Evolutionary conservation across 2,113 vertebrate genomes (phyloP), one percentile per base, ranked within the genome.

Genomic region (Erinaceus europaeus): DNA sequence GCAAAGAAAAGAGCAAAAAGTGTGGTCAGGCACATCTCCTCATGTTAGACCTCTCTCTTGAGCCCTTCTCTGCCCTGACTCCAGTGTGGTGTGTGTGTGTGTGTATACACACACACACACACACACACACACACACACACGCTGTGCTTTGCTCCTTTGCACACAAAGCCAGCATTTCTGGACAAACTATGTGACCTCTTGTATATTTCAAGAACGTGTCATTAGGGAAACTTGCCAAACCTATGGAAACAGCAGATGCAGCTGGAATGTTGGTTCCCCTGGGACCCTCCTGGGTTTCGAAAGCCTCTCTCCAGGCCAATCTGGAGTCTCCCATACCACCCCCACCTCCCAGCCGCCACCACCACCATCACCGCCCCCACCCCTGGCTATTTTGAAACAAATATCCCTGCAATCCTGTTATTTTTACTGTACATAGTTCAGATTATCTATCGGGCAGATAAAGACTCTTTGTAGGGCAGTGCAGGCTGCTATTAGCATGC

Each of bases 51-150:
- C n/a, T n/a, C n/a, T n/a, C n/a, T n/a, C n/a, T n/a, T n/a, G n/a
- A n/a, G n/a, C n/a, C n/a, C n/a, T n/a, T n/a, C n/a, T n/a, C n/a
- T n/a, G n/a, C n/a, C n/a, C n/a, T n/a, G n/a, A n/a, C n/a, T n/a
- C n/a, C n/a, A n/a, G n/a, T n/a, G n/a, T n/a, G n/a, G 57, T 21
- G 1, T 5, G 3, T 0, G 40, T 2, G 2, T 2, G 1, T 7
- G 3, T 13, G 3, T 4, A 13, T 14, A 3, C 1, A 14, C 0
- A 2, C 20, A 6, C 3, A 9, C 1, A 6, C n/a, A n/a, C n/a
- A n/a, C 13, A 3, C 9, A 12, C 38, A 20, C 18, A 14, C 2
- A n/a, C n/a, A 52, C 50, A 52, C 1, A 1, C 2, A 25, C 4
- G 3, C 3, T 27, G 5, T 13, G 15, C 15, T 34, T 11, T 62